Percentiles rank a stretch among this genome's conserved stretches.
Evolutionary conservation across 1,140 invertebrate species (phyloP).

Genomic region (Eueides isabella): DNA sequence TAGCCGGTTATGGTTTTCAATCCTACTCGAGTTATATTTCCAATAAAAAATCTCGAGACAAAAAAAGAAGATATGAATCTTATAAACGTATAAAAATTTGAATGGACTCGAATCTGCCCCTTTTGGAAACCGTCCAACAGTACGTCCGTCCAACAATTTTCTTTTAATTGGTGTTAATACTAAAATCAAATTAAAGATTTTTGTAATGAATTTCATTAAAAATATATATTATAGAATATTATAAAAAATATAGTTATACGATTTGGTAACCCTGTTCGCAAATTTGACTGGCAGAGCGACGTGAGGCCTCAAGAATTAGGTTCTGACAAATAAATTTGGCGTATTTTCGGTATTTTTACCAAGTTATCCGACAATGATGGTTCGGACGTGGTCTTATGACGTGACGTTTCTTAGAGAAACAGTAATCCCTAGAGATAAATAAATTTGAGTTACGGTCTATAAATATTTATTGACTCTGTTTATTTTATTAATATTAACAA

Average conservation of each 20-base stretch:
- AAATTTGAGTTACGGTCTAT: conserved; percentile 34
- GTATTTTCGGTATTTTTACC: conserved; percentile 47
- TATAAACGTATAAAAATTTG: too few species aligned
- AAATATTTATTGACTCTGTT: conserved; percentile 25
- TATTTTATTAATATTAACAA: conserved; percentile 2
- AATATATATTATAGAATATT: too few species aligned
- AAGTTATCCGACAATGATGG: conserved; percentile 63
- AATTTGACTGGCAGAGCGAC: conserved; percentile 64
- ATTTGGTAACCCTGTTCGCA: conserved; percentile 53
- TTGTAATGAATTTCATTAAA: too few species aligned
- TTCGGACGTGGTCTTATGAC: conserved; percentile 58
- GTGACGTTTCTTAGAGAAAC: conserved; percentile 44
- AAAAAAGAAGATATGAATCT: too few species aligned
- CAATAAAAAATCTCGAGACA: too few species aligned
- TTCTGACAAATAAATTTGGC: conserved; percentile 55
- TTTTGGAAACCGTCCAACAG: too few species aligned
- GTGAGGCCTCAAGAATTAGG: conserved; percentile 62
- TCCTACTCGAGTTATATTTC: too few species aligned
- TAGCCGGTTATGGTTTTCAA: too few species aligned
- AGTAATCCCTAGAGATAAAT: conserved; percentile 31
- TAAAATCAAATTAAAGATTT: too few species aligned
- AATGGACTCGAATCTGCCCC: too few species aligned
- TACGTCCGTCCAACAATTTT: too few species aligned
- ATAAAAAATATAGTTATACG: background rate
- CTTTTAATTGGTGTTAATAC: too few species aligned